Base-by-base conservation (phyloP, 2,888 invertebrate species). In the Chrysotoxum bicinctum region DNA sequence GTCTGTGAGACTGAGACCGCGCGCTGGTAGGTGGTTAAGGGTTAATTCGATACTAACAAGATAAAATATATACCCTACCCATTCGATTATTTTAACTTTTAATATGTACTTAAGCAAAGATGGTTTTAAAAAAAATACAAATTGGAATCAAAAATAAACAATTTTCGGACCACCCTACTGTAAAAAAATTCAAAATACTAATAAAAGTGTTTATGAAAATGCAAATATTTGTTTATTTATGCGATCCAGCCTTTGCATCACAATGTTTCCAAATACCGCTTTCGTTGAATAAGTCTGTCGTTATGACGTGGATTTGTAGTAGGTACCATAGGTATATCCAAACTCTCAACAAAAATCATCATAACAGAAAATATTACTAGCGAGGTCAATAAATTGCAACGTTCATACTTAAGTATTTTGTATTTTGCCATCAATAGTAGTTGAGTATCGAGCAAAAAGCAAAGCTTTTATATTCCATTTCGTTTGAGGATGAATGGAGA, bases 401-500 rank as follows among this genome's bases (percentile, higher is more conserved):
- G 12, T 19, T 35, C 10, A 23, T 16, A 8, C n/a, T 58, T 21
- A 21, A 21, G n/a, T 58, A 32, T 68, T 50, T 58, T 58, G 19
- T 60, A 48, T 21, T 23, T 48, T 48, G 23, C 48, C 48, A 23
- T 48, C 21, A 48, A 23, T 6, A 48, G 21, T 6, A 48, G 48
- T 48, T 48, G 12, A 21, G 21, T n/a, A 26, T 52, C 26, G 26
- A 26, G n/a, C 26, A 26, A 6, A 26, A 52, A n/a, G n/a, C n/a
- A n/a, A 52, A 52, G 52, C 52, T 52, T 52, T 52, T 52, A 26
- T 8, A 72, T 72, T 60, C 16, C 16, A 72, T 60, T 60, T 30
- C 23, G n/a, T 37, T 21, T 26, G 8, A 3, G 8, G 3, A 26
- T n/a, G 3, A 8, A 10, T 2, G 9, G 7, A 52, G n/a, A 26